Base-by-base conservation (phyloP, 2,888 invertebrate genomes). In the Tetragnatha montana region DNA sequence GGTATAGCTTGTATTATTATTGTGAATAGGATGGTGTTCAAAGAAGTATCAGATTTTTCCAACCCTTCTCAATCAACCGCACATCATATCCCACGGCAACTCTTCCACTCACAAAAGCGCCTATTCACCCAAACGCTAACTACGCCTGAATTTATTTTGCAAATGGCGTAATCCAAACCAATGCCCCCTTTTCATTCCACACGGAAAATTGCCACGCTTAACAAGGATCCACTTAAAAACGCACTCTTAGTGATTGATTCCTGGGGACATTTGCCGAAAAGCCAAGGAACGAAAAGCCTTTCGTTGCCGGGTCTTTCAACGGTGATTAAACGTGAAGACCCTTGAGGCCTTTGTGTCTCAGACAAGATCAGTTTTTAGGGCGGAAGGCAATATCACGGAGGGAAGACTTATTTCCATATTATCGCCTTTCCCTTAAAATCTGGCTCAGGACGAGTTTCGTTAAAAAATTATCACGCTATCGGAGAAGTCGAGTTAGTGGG, bases 401-500 rank as follows among this genome's bases (percentile, higher is more conserved):
- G 70, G 35, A 8, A 76, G 75, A 85, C 71, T 70, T 78, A 78
- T 85, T 85, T 76, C 78, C 78, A 84, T 75, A 84, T 75, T 75
- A 83, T 74, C 82, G 75, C 69, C 76, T 78, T 50, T 70, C 70
- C n/a, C 75, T 85, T 50, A 51, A 17, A 51, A 78, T 51, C 22
- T 21, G 49, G 49, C 19, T 81, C 21, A n/a, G 49, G 47, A 70
- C 47, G 6, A n/a, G 6, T 21, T 69, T 78, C 71, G 47, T 71
- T 70, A 60, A 85, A 82, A 85, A 85, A 71, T 78, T 85, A 78
- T 69, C 51, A 50, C 47, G 76, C 69, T 76, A 21, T 70, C 78
- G 19, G 19, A 78, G n/a, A n/a, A n/a, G n/a, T n/a, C n/a, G n/a
- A n/a, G 78, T 78, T 78, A 70, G 49, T 78, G 71, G 70, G 49